phyloP scores from a whole-genome alignment of 1,140 invertebrate genomes.

The Himalopsyche phryganea region DNA sequence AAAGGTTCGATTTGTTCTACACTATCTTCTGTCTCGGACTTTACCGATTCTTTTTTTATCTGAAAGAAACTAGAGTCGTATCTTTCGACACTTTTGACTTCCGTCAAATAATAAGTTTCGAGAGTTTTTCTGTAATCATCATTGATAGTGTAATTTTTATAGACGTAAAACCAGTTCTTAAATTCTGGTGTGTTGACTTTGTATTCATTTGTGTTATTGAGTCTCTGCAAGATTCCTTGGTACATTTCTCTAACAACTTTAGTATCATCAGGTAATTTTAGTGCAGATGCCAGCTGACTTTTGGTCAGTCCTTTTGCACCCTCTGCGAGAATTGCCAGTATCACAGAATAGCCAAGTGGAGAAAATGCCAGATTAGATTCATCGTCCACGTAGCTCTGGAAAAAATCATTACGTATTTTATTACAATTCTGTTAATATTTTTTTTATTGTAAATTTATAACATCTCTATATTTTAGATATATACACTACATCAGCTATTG shows the following conservation, averaged over 20 bases:
- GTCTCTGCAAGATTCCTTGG: slow-evolving; percentile 47
- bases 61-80: slow-evolving; percentile 39
- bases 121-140: slow-evolving; percentile 57
- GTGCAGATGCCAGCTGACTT: slow-evolving; percentile 51
- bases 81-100: slow-evolving; percentile 56
- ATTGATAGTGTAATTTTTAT: slow-evolving; percentile 59
- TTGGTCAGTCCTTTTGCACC: slow-evolving; percentile 57
- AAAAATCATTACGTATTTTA: slow-evolving; percentile 27
- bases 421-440: no score
- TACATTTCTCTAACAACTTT: slow-evolving; percentile 48
- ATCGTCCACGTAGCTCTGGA: slow-evolving; percentile 55
- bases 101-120: slow-evolving; percentile 56
- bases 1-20: slow-evolving; percentile 26
- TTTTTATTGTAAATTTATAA: no score
- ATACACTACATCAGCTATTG: no score
- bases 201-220: slow-evolving; percentile 54
- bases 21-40: slow-evolving; percentile 38
- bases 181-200: slow-evolving; percentile 55
- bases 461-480: no score
- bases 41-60: slow-evolving; percentile 31
- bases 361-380: slow-evolving; percentile 61
- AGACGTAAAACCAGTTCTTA: slow-evolving; percentile 63
- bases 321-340: slow-evolving; percentile 59
- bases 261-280: slow-evolving; percentile 55
- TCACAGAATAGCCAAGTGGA: slow-evolving; percentile 58